phyloP scores from a whole-genome alignment of 2,797 vertebrate species.

The Furcifer pardalis region DNA sequence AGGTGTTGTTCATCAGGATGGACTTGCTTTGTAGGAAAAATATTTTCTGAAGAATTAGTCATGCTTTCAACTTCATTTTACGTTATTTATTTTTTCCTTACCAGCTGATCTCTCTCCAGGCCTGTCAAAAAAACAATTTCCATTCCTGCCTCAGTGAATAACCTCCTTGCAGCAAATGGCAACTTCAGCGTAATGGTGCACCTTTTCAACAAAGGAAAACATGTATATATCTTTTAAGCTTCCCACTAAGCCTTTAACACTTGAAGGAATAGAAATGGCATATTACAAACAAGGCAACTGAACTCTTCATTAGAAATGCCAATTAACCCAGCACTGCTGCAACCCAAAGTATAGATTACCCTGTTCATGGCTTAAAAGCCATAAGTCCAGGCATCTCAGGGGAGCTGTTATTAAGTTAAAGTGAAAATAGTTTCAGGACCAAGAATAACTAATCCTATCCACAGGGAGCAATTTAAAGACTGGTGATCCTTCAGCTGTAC shows the following conservation, averaged over 20 bases:
- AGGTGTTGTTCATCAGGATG: background rate
- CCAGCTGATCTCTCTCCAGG: slow-evolving; percentile 69
- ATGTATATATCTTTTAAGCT: background rate
- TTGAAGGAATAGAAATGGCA: background rate
- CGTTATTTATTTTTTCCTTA: slow-evolving; percentile 55
- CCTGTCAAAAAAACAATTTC: slow-evolving; percentile 62
- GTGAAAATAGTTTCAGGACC: slow-evolving; percentile 3
- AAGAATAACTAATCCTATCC: background rate
- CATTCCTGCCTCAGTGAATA: slow-evolving; percentile 65
- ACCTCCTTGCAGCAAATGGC: slow-evolving; percentile 66
- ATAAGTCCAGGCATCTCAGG: slow-evolving; percentile 6
- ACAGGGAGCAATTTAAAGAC: slow-evolving; percentile 7
- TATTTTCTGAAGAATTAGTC: background rate
- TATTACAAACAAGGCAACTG: slow-evolving; percentile 4
- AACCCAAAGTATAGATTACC: background rate
- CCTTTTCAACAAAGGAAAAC: slow-evolving; percentile 51
- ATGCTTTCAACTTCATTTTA: background rate
- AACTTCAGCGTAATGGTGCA: slow-evolving; percentile 66
- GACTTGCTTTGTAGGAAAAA: background rate
- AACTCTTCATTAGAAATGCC: slow-evolving; percentile 14
- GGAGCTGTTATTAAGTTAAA: slow-evolving; percentile 6
- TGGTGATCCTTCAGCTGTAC: slow-evolving; percentile 6
- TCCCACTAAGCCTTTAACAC: slow-evolving; percentile 12
- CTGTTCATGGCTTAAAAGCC: background rate
- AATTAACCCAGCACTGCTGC: slow-evolving; percentile 9